These are phyloP conservation scores for Gnathonemus echidnorhynchus DNA, from an alignment of 2,113 vertebrate genomes.

Conservation along the genomic window DNA sequence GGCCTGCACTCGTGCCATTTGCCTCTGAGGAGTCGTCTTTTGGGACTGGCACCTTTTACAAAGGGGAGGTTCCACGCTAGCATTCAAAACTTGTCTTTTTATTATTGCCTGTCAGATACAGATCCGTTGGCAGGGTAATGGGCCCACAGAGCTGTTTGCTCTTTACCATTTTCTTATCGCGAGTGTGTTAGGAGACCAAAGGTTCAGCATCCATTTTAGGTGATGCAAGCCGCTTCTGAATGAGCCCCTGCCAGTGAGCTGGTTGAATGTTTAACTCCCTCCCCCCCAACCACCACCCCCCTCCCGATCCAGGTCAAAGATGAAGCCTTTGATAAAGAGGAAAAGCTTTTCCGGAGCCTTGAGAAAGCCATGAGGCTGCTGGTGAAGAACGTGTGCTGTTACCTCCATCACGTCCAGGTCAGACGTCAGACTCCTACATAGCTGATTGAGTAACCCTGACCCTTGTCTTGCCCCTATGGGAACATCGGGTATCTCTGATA, in stretches of 20 bases:
- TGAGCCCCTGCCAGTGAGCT: not conserved
- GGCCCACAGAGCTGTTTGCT: not conserved
- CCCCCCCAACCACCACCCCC: not conserved
- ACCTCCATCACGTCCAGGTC: constrained; percentile 74
- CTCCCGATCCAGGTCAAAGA: constrained; percentile 77
- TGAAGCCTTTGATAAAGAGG: constrained; percentile 79
- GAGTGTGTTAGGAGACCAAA: not conserved
- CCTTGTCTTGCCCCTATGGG: not conserved
- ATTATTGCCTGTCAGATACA: not conserved
- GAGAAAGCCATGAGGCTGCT: constrained; percentile 82
- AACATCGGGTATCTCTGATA: not conserved
- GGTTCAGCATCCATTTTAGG: not conserved
- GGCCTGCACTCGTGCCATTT: not conserved
- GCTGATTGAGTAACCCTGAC: not conserved
- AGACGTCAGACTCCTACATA: not conserved
- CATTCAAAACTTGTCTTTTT: not conserved
- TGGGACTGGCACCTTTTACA: not conserved
- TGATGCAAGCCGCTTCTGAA: not conserved
- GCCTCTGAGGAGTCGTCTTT: not conserved
- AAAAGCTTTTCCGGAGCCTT: constrained; percentile 81
- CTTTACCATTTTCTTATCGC: not conserved
- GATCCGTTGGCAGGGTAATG: not conserved
- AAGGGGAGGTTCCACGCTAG: not conserved
- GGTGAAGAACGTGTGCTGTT: constrained; percentile 74
- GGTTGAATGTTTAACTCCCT: not conserved